Base-by-base conservation (phyloP, 2,888 invertebrate genomes). In the Idaea straminata region DNA sequence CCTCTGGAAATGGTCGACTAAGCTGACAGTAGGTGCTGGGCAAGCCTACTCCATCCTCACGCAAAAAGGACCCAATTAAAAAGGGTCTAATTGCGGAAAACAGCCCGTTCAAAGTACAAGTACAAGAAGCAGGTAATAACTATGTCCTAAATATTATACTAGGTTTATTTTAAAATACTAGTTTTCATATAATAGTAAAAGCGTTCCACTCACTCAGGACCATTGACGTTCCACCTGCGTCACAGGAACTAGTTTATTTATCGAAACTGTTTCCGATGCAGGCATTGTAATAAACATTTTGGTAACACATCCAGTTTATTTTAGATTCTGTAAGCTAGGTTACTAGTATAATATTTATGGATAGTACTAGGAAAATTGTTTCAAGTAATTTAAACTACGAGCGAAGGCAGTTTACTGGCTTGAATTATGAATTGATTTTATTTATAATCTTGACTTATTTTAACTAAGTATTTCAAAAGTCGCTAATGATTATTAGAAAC, bases 161-260 rank as follows among this genome's bases (percentile, higher is more conserved):
- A 36, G 36, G 47, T 47, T 10, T 13, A 13, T 47, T 25, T 47
- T 47, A 47, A 47, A 47, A 7, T 13, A 13, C 47, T 13, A 47
- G 47, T 47, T 3, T 10, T 10, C 13, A 47, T 47, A 47, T 47
- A 7, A 47, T 13, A 47, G 47, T 47, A 47, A 47, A 47, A 13
- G 47, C 25, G 25, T 25, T 25, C 25, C 13, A 47, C 10, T 47
- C 47, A 47, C 47, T 34, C 34, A 25, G 63, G 65, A 63, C 58
- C 16, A 67, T 63, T 64, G 64, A 61, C 67, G 62, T 57, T 6
- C 62, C 69, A 69, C 69, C 69, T 69, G 67, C 64, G 69, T 64
- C 66, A 65, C 65, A 25, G 62, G 57, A 34, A 59, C 59, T 4
- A 13, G 61, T 63, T 65, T 67, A 64, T 69, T 69, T 69, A 69